phyloP scores from a whole-genome alignment of 2,888 invertebrate genomes.

The Drepanosiphum platanoidis region DNA sequence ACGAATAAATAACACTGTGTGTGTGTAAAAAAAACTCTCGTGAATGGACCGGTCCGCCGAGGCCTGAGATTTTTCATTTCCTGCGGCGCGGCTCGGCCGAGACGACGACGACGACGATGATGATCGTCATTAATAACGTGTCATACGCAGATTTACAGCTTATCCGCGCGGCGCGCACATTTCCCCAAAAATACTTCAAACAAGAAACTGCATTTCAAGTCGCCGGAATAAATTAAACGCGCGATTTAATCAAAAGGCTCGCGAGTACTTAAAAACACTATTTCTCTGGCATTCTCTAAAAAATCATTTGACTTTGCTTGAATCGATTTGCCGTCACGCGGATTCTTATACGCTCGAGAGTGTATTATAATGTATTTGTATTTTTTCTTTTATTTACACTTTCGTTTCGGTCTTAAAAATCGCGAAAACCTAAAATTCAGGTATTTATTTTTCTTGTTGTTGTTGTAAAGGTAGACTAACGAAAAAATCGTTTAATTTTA shows the following conservation, averaged over 20 bases:
- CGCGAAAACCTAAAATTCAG: too few relatives aligned
- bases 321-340: background rate
- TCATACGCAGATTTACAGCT: conserved; percentile 39
- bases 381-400: too few relatives aligned
- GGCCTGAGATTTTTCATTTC: background rate
- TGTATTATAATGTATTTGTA: too few relatives aligned
- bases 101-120: conserved; percentile 1
- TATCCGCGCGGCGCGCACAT: background rate
- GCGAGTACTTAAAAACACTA: conserved; percentile 20
- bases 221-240: conserved; percentile 17
- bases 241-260: conserved; percentile 17
- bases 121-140: conserved; percentile 28
- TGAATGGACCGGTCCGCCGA: background rate
- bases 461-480: too few relatives aligned
- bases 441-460: too few relatives aligned
- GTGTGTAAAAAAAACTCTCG: background rate
- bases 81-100: background rate
- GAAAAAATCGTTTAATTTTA: too few relatives aligned
- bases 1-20: too few relatives aligned
- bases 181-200: conserved; percentile 19
- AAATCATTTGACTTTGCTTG: background rate
- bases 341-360: too few relatives aligned
- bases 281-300: background rate
- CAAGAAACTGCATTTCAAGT: background rate
- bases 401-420: too few relatives aligned